These are phyloP conservation scores for Hyles vespertilio DNA, from an alignment of 1,140 invertebrate genomes.

Conservation along the genomic window DNA sequence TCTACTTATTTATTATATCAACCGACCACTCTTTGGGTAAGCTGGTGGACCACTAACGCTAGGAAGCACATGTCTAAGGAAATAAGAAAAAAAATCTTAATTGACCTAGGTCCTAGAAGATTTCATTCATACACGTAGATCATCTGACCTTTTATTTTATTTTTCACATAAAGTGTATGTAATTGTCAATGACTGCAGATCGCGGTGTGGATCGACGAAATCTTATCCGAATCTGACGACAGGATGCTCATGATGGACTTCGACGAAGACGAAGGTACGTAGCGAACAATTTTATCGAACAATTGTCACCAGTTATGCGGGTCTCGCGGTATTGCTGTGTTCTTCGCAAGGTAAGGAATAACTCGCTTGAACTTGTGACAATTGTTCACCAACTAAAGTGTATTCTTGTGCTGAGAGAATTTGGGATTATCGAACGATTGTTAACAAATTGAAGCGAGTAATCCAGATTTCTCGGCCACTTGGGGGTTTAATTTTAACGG, in stretches of 20 bases:
- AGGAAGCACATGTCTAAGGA: too few relatives aligned
- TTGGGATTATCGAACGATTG: constrained; percentile 35
- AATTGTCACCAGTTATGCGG: constrained; percentile 31
- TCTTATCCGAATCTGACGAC: constrained; percentile 58
- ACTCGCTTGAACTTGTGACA: constrained; percentile 38
- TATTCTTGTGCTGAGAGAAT: constrained; percentile 19
- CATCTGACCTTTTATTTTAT: too few relatives aligned
- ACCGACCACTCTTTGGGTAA: too few relatives aligned
- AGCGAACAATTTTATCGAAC: constrained; percentile 3
- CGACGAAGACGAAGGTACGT: constrained; percentile 64
- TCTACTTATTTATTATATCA: too few relatives aligned
- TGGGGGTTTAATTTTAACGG: neutral
- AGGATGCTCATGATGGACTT: constrained; percentile 69
- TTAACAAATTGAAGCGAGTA: constrained; percentile 29
- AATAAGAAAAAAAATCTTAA: too few relatives aligned
- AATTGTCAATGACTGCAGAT: constrained; percentile 35
- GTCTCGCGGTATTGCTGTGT: neutral
- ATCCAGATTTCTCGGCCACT: constrained; percentile 8
- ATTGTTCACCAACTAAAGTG: constrained; percentile 26
- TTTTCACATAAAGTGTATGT: too few relatives aligned
- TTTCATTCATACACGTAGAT: too few relatives aligned
- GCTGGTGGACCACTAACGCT: too few relatives aligned
- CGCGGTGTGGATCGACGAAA: constrained; percentile 64
- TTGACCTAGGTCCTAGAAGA: too few relatives aligned
- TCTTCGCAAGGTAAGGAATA: constrained; percentile 31